phyloP scores from a whole-genome alignment of 37 sponge, comb jelly and placozoan genomes.

The Amphimedon queenslandica region DNA sequence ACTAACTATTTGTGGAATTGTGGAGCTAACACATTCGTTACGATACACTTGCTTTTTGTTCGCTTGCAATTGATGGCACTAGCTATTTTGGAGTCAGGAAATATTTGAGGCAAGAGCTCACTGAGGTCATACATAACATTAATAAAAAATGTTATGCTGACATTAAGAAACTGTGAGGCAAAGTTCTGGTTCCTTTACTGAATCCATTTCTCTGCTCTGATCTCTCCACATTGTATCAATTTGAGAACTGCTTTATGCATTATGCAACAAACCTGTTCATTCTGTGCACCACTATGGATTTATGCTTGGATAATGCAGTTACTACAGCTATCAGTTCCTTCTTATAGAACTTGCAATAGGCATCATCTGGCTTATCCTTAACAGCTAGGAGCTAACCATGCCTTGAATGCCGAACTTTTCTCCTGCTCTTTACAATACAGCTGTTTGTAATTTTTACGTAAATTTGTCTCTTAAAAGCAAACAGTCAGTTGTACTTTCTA shows the following conservation, averaged over 20 bases:
- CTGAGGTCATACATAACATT: conserved; percentile 11
- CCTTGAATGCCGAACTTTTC: background rate
- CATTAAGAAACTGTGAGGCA: too few relatives aligned
- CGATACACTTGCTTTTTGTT: conserved; percentile 1
- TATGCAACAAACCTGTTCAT: background rate
- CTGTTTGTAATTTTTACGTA: background rate
- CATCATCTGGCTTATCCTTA: conserved; percentile 1
- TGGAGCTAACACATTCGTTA: conserved; percentile 3
- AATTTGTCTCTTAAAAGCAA: too few relatives aligned
- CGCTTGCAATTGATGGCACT: conserved; percentile 3
- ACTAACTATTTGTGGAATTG: conserved; percentile 7
- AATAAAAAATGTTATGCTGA: too few relatives aligned
- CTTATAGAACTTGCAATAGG: conserved; percentile 6
- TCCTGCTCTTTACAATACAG: background rate
- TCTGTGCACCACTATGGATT: background rate
- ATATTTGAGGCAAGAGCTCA: conserved; percentile 9
- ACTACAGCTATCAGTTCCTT: background rate
- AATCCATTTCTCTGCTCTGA: background rate
- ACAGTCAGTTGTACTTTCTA: too few relatives aligned
- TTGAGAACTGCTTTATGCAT: background rate
- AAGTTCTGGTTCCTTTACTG: too few relatives aligned
- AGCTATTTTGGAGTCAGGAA: conserved; percentile 19
- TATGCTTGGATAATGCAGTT: background rate
- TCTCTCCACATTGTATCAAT: background rate
- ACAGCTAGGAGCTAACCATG: background rate